phyloP scores from a whole-genome alignment of 2,888 invertebrate species.

The Coleophora flavipennella region DNA sequence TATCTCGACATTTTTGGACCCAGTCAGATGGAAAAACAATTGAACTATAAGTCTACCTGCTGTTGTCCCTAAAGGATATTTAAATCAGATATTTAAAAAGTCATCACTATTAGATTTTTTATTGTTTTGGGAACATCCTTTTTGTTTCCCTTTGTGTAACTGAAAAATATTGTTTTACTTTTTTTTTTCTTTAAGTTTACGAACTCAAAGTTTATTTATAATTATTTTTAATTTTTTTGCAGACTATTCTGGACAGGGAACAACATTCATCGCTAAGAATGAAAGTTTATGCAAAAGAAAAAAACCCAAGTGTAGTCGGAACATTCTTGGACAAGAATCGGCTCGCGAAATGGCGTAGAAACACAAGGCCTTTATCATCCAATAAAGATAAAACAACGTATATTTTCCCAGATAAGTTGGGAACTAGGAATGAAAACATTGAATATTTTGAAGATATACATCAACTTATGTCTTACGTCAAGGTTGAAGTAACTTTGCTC shows the following conservation, averaged over 20 bases:
- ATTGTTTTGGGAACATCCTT: too few species aligned
- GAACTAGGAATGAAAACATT: conserved; percentile 51
- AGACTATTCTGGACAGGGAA: conserved; percentile 85
- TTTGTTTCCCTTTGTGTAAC: too few species aligned
- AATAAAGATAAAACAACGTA: conserved; percentile 57
- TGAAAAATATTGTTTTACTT: too few species aligned
- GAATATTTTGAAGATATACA: conserved; percentile 51
- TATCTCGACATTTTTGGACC: conserved; percentile 2
- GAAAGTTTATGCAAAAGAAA: conserved; percentile 85
- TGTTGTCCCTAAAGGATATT: not conserved
- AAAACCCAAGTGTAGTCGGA: conserved; percentile 77
- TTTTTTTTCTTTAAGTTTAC: too few species aligned
- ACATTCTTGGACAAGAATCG: conserved; percentile 54
- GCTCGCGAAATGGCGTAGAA: conserved; percentile 51
- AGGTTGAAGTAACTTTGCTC: conserved; percentile 84
- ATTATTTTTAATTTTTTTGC: conserved; percentile 24
- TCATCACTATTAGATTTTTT: too few species aligned
- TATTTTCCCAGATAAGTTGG: conserved; percentile 59
- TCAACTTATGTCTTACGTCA: conserved; percentile 72
- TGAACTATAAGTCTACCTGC: conserved; percentile 5
- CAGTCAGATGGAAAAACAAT: conserved; percentile 3
- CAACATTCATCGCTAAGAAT: conserved; percentile 79
- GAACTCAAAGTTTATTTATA: too few species aligned
- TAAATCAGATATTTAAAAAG: too few species aligned
- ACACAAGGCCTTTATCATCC: conserved; percentile 26